phyloP scores from a whole-genome alignment of 2,113 vertebrate genomes.

The Gopherus flavomarginatus region DNA sequence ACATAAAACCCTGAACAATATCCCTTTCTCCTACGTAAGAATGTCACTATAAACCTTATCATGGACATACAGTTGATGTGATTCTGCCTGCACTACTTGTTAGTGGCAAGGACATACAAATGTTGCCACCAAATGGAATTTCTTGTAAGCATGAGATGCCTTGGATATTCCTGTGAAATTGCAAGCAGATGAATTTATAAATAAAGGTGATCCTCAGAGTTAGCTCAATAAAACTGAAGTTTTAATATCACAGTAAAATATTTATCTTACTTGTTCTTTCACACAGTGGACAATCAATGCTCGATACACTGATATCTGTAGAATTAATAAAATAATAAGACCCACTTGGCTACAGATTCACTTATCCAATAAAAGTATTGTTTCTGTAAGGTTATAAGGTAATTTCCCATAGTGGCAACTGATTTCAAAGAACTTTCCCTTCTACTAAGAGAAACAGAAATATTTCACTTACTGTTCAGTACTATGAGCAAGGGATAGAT shows the following conservation, averaged over 20 bases:
- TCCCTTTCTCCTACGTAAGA: not conserved
- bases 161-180: not conserved
- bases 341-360: not conserved
- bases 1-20: not conserved
- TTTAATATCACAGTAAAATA: constrained; percentile 58
- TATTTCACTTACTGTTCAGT: not conserved
- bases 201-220: constrained; percentile 25
- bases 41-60: not conserved
- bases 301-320: not conserved
- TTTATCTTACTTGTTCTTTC: constrained; percentile 32
- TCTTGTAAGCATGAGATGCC: constrained; percentile 7
- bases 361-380: not conserved
- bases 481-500: not conserved
- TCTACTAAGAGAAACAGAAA: not conserved
- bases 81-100: not conserved
- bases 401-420: not conserved
- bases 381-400: not conserved
- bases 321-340: constrained; percentile 12
- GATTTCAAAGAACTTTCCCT: not conserved
- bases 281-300: constrained; percentile 3
- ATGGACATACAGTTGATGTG: not conserved
- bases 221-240: constrained; percentile 25
- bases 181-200: constrained; percentile 52
- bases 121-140: not conserved
- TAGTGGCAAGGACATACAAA: not conserved